A percentile compares a stretch with the other conserved stretches of the same genome.
These are phyloP conservation scores for Benthochromis sp. DNA, from an alignment of 2,113 vertebrate species.

Conservation along the genomic window DNA sequence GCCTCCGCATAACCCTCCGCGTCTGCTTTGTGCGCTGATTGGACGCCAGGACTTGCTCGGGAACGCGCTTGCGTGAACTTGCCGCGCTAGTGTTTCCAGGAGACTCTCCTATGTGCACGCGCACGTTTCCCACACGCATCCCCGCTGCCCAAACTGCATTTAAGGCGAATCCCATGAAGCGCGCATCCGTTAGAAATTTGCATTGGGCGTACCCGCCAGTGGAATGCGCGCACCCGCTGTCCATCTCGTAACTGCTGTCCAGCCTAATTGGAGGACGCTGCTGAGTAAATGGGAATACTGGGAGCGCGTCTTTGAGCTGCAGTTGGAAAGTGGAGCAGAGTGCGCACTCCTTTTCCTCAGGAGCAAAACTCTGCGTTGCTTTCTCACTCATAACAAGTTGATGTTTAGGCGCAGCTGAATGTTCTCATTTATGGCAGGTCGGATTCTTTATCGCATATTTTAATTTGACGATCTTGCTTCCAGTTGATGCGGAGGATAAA, in stretches of 20 bases:
- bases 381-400: background rate
- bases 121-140: background rate
- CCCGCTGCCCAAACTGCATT: background rate
- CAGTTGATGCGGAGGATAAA: background rate
- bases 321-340: background rate
- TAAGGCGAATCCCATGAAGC: background rate
- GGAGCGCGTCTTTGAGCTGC: background rate
- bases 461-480: background rate
- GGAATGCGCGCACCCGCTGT: constrained; percentile 51
- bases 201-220: constrained; percentile 21
- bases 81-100: constrained; percentile 52
- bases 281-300: background rate
- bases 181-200: constrained; percentile 24
- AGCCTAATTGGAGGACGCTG: background rate
- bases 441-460: background rate
- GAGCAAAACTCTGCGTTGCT: background rate
- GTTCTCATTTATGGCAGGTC: background rate
- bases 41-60: constrained; percentile 3
- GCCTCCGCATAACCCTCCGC: constrained; percentile 28
- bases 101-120: constrained; percentile 35
- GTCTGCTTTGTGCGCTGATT: constrained; percentile 39
- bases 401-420: background rate
- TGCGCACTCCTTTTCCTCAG: background rate
- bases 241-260: background rate
- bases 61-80: constrained; percentile 26